These are phyloP conservation scores for Sternarchorhynchus goeldii DNA, from an alignment of 2,797 vertebrate species.

Conservation along the genomic window DNA sequence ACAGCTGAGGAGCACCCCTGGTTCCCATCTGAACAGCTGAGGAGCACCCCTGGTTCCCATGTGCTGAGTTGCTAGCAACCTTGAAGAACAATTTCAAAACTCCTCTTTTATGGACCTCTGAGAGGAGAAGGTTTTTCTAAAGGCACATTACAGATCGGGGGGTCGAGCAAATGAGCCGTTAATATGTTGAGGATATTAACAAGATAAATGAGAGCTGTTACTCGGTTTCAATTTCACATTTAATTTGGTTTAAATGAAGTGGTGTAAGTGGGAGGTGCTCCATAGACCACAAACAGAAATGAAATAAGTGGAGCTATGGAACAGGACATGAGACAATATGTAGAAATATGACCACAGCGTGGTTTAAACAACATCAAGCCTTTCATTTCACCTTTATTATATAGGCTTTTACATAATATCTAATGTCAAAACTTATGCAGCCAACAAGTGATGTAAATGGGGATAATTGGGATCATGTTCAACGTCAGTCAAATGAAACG, in stretches of 20 bases:
- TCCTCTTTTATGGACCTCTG: background rate
- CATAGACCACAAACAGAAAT: conserved; percentile 40
- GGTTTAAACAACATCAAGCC: background rate
- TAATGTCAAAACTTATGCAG: conserved; percentile 12
- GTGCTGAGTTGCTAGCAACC: conserved; percentile 10
- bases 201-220: conserved; percentile 50
- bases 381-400: background rate
- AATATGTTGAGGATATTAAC: conserved; percentile 61
- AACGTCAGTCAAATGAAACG: conserved; percentile 7
- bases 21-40: too few species aligned
- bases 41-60: background rate
- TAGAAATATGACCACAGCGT: conserved; percentile 23
- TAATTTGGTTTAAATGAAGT: conserved; percentile 50
- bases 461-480: conserved; percentile 8
- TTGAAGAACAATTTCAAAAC: conserved; percentile 32
- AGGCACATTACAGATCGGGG: conserved; percentile 52
- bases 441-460: background rate
- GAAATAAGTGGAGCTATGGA: conserved; percentile 38
- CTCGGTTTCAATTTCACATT: conserved; percentile 46
- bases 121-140: conserved; percentile 45
- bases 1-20: too few species aligned
- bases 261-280: conserved; percentile 10
- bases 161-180: conserved; percentile 58
- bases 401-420: conserved; percentile 9
- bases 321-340: conserved; percentile 8